Conservation (phyloP, 2,797 vertebrate species). For the Hybognathus amarus region DNA sequence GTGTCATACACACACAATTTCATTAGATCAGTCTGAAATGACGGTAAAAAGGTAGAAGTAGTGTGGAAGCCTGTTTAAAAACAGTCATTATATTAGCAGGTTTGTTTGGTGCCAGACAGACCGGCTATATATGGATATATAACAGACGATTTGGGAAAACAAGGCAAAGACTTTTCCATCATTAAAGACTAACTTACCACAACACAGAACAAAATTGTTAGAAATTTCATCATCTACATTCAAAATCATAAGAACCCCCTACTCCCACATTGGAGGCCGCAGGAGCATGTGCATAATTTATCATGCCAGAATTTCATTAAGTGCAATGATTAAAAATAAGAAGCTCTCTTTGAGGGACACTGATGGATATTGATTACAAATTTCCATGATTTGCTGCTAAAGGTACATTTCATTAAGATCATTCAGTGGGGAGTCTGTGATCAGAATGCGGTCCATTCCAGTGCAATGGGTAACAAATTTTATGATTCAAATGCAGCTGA, state of each 20-base stretch:
- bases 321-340: constrained; percentile 22
- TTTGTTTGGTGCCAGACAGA: constrained; percentile 1
- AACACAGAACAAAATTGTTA: background rate
- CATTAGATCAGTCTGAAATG: no score
- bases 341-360: background rate
- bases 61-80: background rate
- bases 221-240: constrained; percentile 4
- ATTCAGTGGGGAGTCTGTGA: background rate
- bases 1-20: no score
- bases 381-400: background rate
- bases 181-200: constrained; percentile 13
- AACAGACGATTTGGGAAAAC: background rate
- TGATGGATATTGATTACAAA: constrained; percentile 3
- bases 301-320: constrained; percentile 31
- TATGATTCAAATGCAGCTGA: background rate
- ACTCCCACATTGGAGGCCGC: background rate
- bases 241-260: background rate
- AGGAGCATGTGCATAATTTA: constrained; percentile 25
- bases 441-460: constrained; percentile 11
- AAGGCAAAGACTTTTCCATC: background rate
- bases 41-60: background rate
- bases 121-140: background rate
- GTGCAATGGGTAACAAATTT: background rate
- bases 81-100: background rate
- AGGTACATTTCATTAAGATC: background rate